Percentiles rank a stretch among this genome's conserved stretches.
These are phyloP conservation scores for Zaprionus camerounensis DNA, from an alignment of 1,140 invertebrate species.

Conservation along the genomic window DNA sequence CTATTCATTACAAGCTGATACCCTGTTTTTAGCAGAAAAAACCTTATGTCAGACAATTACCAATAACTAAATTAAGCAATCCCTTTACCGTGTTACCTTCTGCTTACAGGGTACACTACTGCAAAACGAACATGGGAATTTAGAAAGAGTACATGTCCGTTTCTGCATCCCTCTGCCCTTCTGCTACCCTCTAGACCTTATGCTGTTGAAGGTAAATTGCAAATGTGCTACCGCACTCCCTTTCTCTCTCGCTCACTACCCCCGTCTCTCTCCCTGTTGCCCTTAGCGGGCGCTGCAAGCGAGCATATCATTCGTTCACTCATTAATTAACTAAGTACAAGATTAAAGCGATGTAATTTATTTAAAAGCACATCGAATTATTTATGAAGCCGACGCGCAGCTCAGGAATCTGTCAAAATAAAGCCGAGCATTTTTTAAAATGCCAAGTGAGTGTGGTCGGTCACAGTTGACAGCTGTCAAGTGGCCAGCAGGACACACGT, in stretches of 20 bases:
- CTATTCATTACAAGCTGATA: not conserved
- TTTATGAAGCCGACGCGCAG: constrained; percentile 25
- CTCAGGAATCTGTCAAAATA: constrained; percentile 34
- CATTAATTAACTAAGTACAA: constrained; percentile 50
- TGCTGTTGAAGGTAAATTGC: not conserved
- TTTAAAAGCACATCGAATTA: constrained; percentile 52
- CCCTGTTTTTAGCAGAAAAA: not conserved
- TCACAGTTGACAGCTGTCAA: constrained; percentile 52
- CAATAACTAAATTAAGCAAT: not conserved
- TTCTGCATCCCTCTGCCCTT: not conserved
- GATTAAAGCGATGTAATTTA: constrained; percentile 46
- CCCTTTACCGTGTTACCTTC: not conserved
- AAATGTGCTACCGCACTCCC: not conserved
- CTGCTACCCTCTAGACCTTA: not conserved
- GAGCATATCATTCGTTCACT: not conserved
- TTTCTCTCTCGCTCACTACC: not conserved
- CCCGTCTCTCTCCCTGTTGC: not conserved
- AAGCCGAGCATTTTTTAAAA: constrained; percentile 34
- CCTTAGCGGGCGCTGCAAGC: not conserved
- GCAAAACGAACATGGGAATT: constrained; percentile 10
- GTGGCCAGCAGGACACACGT: constrained; percentile 26
- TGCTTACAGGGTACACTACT: not conserved
- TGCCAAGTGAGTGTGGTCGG: constrained; percentile 11
- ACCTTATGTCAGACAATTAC: too few relatives aligned
- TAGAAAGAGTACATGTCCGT: not conserved